Evolutionary conservation across 2,888 invertebrate genomes (phyloP).

Genomic region (Anthrax anthrax): DNA sequence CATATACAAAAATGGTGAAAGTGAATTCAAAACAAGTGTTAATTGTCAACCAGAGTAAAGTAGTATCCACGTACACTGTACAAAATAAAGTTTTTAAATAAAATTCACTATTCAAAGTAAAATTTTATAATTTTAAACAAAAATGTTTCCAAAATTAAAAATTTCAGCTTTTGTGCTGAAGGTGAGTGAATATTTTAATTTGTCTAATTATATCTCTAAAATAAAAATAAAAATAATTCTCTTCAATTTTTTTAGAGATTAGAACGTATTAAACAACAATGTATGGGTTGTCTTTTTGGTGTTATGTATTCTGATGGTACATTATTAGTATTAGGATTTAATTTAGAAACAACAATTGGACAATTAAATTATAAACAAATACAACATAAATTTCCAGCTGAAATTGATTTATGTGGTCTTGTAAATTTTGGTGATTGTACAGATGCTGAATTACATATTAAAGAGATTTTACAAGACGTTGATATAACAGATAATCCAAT

Average conservation of each 20-base stretch:
- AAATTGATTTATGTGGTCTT: conserved; percentile 62
- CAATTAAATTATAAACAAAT: conserved; percentile 36
- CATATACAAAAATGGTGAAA: too few species aligned
- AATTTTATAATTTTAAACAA: too few species aligned
- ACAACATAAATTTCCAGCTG: conserved; percentile 54
- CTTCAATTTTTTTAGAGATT: conserved; percentile 40
- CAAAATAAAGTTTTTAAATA: too few species aligned
- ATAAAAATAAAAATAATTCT: background rate
- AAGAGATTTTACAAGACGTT: conserved; percentile 50
- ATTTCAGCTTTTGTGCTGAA: conserved; percentile 55
- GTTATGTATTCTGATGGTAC: conserved; percentile 59
- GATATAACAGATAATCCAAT: conserved; percentile 70
- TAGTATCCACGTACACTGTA: too few species aligned
- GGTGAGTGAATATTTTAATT: conserved; percentile 47
- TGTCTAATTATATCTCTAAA: background rate
- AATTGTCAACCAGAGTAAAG: too few species aligned
- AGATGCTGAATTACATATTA: conserved; percentile 45
- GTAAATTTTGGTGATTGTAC: conserved; percentile 49
- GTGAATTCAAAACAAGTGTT: too few species aligned
- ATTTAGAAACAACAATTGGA: conserved; percentile 46
- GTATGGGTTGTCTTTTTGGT: conserved; percentile 59
- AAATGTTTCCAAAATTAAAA: conserved; percentile 59
- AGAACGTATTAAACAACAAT: conserved; percentile 44
- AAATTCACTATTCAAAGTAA: too few species aligned
- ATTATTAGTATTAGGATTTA: conserved; percentile 51